phyloP scores from a whole-genome alignment of 2,113 vertebrate species.

The Brachypodius melanocephalos region DNA sequence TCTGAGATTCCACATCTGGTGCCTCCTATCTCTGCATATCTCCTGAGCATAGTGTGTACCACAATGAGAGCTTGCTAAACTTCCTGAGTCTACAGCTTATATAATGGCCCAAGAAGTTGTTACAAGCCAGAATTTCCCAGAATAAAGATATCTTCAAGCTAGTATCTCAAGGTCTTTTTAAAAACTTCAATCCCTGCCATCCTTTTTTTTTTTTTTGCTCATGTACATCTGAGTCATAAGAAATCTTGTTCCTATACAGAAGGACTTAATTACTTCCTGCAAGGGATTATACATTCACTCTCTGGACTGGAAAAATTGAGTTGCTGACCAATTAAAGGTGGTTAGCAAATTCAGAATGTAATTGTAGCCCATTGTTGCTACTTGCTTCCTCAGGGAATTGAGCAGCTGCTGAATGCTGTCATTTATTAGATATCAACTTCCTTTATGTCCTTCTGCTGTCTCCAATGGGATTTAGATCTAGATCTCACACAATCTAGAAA shows the following conservation, averaged over 20 bases:
- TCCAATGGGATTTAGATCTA: neutral
- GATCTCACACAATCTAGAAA: neutral
- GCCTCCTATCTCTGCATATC: neutral
- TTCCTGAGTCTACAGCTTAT: neutral
- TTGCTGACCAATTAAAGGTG: constrained; percentile 13
- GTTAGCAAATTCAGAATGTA: neutral
- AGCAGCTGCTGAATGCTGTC: neutral
- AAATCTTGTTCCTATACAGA: neutral
- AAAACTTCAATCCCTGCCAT: neutral
- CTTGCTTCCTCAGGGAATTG: neutral
- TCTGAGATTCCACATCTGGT: neutral
- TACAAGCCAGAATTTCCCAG: neutral
- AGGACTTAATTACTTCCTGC: neutral
- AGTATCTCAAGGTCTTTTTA: neutral
- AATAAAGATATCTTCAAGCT: neutral
- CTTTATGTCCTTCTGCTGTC: neutral
- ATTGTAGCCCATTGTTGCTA: neutral
- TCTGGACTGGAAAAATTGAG: neutral
- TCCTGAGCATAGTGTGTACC: neutral
- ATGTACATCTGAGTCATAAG: neutral
- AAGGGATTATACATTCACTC: neutral
- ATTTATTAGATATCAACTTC: neutral
- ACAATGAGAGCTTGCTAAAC: neutral
- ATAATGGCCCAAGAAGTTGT: neutral
- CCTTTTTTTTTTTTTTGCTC: neutral